phyloP scores from a whole-genome alignment of 1,140 invertebrate species.

The Temnothorax nylanderi region DNA sequence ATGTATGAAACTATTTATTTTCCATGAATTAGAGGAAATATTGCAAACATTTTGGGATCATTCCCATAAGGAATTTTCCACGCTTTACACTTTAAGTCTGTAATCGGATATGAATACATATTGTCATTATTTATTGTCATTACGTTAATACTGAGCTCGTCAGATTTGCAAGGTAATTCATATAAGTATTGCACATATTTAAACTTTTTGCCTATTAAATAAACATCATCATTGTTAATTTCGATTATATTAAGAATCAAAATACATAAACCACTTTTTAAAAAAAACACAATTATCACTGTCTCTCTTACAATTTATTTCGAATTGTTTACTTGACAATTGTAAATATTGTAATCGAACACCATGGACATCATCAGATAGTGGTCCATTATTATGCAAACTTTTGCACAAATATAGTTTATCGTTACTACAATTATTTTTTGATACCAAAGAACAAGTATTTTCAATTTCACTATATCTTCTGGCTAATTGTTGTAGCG shows the following conservation, averaged over 20 bases:
- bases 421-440: neutral
- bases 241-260: neutral
- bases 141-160: neutral
- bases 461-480: no score
- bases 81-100: neutral
- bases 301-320: neutral
- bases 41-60: neutral
- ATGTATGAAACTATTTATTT: neutral
- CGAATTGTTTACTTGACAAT: neutral
- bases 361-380: neutral
- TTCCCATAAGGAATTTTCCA: conserved; percentile 14
- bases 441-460: neutral
- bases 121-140: neutral
- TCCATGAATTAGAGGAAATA: neutral
- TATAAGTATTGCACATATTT: neutral
- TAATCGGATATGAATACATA: neutral
- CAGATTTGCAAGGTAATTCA: neutral
- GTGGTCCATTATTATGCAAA: neutral
- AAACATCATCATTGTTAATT: neutral
- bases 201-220: neutral
- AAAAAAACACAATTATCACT: conserved; percentile 29
- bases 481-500: no score
- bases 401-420: conserved; percentile 1
- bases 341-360: neutral
- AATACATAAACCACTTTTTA: neutral